Evolutionary conservation across 1,140 invertebrate genomes (phyloP), one percentile per base, ranked within the genome.

Genomic region (Matsumurasca onukii): DNA sequence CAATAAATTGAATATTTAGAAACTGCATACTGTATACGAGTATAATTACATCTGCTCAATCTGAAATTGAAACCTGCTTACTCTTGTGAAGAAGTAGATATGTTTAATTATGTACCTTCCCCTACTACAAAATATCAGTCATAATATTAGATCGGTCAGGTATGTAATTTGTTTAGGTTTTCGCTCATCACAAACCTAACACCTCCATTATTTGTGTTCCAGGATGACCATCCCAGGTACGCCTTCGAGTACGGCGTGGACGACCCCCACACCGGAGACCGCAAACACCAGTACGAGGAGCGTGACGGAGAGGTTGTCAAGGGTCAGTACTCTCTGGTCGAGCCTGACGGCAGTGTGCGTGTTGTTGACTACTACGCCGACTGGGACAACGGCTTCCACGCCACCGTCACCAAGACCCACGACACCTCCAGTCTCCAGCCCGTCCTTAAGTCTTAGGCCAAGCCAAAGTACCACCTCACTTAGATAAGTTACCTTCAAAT

Each of bases 321-420:
- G 49, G 90, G 90, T 71, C 87, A 91, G 75, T 92, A 92, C 79
- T 89, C 86, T 5, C 79, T 91, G 72, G 88, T 89, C 69, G 90
- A 91, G 76, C 89, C 90, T 39, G 90, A 91, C 79, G 90, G 90
- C 66, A 88, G 89, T 66, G 85, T 89, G 61, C 84, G 90, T 69
- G 90, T 86, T 0, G 90, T 91, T 24, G 85, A 89, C 78, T 92
- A 92, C 78, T 85, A 88, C 55, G 88, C 89, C n/a, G 89, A 91
- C 74, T 89, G 88, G 80, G 86, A 90, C 74, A 89, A 86, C 67
- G 89, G 89, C 76, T 91, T 92, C 80, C 89, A 91, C 79, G 89
- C 89, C 52, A 82, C 86, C 74, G 89, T 91, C 12, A 86, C 84
- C 75, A 90, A 90, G 76, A 86, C 86, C 74, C 84, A 83, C 75